Base-by-base conservation (phyloP, 1,140 invertebrate genomes). In the Tyrophagus putrescentiae region DNA sequence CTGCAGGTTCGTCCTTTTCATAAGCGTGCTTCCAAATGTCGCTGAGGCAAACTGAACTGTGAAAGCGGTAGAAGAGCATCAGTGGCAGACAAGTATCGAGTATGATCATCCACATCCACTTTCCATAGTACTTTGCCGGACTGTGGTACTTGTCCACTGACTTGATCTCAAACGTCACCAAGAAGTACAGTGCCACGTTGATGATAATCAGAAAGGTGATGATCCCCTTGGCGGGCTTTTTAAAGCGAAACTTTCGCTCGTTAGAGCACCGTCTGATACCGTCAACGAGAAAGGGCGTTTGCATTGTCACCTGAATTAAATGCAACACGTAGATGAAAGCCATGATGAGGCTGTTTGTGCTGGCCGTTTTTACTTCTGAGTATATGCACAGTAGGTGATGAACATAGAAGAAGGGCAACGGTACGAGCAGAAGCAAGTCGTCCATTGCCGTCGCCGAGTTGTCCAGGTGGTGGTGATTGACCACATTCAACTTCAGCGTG, bases 11-110 rank as follows among this genome's bases (percentile, higher is more conserved):
- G 23, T 59, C 57, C n/a, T 65, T 66, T 58, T 82, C 80, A 66
- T 87, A 87, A 3, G 83, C 82, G 36, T 80, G 80, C 68, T 84
- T 82, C 85, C 85, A 88, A 60, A 89, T 85, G 68, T 88, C 84
- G 9, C 82, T 83, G 33, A 88, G 76, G 68, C 84, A 86, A n/a
- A 85, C 84, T 33, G 84, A 84, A 0, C 83, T 84, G 72, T 89
- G 86, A 73, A 87, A 89, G 57, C 84, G 75, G 66, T 84, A 88
- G 73, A 87, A 87, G 73, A 87, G 82, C 52, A 82, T 82, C 0
- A 87, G 72, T 1, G 85, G 85, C 33, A 85, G 71, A 41, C 82
- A 83, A 58, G 84, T 74, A 67, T 86, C 83, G 16, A 80, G 81
- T 7, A 87, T 75, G 28, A 87, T 79, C 36, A 81, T 81, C 84